Evolutionary conservation across 2,113 vertebrate genomes (phyloP).

Genomic region (Xiphias gladius): DNA sequence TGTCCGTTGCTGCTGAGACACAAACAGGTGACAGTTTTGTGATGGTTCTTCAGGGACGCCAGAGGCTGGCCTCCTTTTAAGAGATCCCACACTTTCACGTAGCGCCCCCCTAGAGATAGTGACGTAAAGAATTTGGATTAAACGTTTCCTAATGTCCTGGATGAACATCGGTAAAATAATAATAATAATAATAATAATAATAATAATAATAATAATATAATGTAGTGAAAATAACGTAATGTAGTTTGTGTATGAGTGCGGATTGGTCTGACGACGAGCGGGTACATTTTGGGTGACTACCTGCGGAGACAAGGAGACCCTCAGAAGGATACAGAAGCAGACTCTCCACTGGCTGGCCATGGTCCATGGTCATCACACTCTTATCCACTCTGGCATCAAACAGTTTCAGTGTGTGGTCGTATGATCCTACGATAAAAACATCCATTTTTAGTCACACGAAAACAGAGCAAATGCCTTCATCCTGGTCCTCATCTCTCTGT

Average conservation of each 20-base stretch:
- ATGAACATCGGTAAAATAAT: neutral
- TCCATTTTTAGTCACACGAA: constrained; percentile 2
- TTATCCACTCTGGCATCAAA: constrained; percentile 91
- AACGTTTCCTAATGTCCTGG: neutral
- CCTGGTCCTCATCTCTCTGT: neutral
- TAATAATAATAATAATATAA: no score
- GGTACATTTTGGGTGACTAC: constrained; percentile 71
- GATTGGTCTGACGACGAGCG: neutral
- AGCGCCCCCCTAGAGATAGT: constrained; percentile 89
- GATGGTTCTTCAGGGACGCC: constrained; percentile 96
- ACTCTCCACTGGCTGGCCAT: constrained; percentile 96
- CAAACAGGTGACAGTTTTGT: constrained; percentile 96
- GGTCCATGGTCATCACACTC: constrained; percentile 92
- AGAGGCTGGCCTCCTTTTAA: constrained; percentile 94
- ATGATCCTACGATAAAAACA: constrained; percentile 87
- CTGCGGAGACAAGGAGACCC: constrained; percentile 95
- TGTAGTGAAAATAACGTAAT: no score
- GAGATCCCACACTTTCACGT: constrained; percentile 97
- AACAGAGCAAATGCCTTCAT: neutral
- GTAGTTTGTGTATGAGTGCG: neutral
- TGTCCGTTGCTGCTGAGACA: constrained; percentile 93
- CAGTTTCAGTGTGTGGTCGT: constrained; percentile 95
- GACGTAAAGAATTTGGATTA: neutral
- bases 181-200: no score
- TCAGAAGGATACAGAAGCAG: constrained; percentile 96